A percentile compares a stretch with the other conserved stretches of the same genome.
Evolutionary conservation across 2,888 invertebrate species (phyloP).

Genomic region (Boloria selene): DNA sequence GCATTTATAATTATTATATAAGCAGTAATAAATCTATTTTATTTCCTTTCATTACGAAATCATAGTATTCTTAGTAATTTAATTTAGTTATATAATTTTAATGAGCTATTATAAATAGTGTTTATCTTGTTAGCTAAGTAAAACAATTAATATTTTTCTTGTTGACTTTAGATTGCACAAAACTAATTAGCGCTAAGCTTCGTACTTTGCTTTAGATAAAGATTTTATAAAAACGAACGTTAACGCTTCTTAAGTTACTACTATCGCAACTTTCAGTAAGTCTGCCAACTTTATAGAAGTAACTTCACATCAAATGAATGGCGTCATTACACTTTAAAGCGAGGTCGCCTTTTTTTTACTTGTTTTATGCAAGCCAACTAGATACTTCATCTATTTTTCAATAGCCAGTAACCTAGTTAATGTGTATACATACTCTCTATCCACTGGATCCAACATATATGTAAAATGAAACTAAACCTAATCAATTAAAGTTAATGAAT

Average conservation of each 20-base stretch:
- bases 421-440: not conserved
- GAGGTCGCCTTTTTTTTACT: conserved; percentile 3
- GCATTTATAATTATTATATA: not conserved
- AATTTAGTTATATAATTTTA: not conserved
- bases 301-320: conserved; percentile 14
- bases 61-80: not conserved
- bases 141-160: not conserved
- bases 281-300: conserved; percentile 13
- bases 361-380: conserved; percentile 9
- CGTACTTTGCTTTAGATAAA: conserved; percentile 22
- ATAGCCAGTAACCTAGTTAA: conserved; percentile 13
- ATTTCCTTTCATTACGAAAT: conserved; percentile 2
- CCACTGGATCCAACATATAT: not conserved
- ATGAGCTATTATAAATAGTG: not conserved
- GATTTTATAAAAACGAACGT: conserved; percentile 27
- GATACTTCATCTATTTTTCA: conserved; percentile 10
- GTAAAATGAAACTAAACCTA: too few relatives aligned
- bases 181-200: conserved; percentile 18
- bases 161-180: conserved; percentile 14
- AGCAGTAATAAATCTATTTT: not conserved
- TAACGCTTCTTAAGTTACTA: conserved; percentile 21
- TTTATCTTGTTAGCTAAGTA: not conserved
- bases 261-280: conserved; percentile 16
- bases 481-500: too few relatives aligned
- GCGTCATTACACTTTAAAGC: conserved; percentile 15